phyloP scores from a whole-genome alignment of 2,113 vertebrate species.

The Turdus rufiventris region DNA sequence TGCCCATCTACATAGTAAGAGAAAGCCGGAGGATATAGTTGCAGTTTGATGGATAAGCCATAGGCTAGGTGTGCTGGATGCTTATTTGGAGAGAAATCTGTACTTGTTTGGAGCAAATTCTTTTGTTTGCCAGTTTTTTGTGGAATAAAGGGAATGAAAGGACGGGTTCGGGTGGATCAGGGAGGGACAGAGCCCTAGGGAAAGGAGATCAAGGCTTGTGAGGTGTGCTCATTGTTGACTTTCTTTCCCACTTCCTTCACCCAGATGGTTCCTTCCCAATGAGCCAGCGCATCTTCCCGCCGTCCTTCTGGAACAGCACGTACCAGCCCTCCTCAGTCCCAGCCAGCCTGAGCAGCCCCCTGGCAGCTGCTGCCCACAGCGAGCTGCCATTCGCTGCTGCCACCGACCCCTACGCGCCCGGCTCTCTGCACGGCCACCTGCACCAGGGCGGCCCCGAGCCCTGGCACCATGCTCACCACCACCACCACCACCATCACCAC shows the following conservation, averaged over 20 bases:
- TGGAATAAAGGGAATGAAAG: neutral
- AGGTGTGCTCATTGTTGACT: neutral
- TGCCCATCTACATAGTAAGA: neutral
- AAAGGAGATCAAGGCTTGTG: neutral
- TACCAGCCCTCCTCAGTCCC: slow-evolving; percentile 83
- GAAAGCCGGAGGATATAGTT: neutral
- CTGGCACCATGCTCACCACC: slow-evolving; percentile 91
- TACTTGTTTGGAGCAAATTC: neutral
- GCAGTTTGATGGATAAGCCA: neutral
- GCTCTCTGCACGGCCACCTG: slow-evolving; percentile 88
- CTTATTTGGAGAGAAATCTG: neutral
- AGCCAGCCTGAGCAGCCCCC: slow-evolving; percentile 75
- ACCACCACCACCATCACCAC: slow-evolving; percentile 85
- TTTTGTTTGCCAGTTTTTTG: neutral
- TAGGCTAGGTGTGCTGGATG: neutral
- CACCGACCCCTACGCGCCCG: slow-evolving; percentile 83
- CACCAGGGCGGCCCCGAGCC: slow-evolving; percentile 87
- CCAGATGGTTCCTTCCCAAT: slow-evolving; percentile 92
- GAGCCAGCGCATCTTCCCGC: slow-evolving; percentile 94
- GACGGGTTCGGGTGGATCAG: neutral
- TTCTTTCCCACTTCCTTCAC: neutral
- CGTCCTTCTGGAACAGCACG: slow-evolving; percentile 97
- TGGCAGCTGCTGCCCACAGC: slow-evolving; percentile 74
- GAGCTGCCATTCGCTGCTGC: slow-evolving; percentile 83
- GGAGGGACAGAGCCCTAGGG: neutral